A percentile compares a stretch with the other conserved stretches of the same genome.
Conservation (phyloP, 2,888 invertebrate genomes). For the Lycia hirtaria region DNA sequence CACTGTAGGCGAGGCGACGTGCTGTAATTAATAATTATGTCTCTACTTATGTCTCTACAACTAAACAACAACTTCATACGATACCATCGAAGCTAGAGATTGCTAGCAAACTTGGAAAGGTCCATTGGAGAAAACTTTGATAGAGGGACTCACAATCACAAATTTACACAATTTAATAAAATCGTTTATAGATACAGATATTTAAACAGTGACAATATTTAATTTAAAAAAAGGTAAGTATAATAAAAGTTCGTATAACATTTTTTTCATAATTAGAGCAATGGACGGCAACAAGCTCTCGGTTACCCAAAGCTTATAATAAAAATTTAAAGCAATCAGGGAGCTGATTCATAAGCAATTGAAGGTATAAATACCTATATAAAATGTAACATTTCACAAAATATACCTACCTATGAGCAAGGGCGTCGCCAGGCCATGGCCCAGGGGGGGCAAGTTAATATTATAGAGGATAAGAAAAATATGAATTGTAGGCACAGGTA, state of each 20-base stretch:
- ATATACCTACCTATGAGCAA: too few relatives aligned
- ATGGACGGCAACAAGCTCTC: conserved; percentile 79
- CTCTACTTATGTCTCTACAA: too few relatives aligned
- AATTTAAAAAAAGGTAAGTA: conserved; percentile 40
- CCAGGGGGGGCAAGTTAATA: too few relatives aligned
- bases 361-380: background rate
- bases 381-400: background rate
- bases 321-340: conserved; percentile 36
- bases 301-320: conserved; percentile 49
- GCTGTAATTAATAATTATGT: too few relatives aligned
- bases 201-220: conserved; percentile 4
- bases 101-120: too few relatives aligned
- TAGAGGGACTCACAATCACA: background rate
- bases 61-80: too few relatives aligned
- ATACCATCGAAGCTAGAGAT: too few relatives aligned
- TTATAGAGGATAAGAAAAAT: too few relatives aligned
- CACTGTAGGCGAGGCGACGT: too few relatives aligned
- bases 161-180: background rate
- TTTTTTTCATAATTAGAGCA: conserved; percentile 51
- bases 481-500: too few relatives aligned
- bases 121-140: too few relatives aligned
- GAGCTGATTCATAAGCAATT: conserved; percentile 25
- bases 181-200: background rate
- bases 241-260: conserved; percentile 42
- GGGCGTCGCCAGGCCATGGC: too few relatives aligned